Evolutionary conservation across 2,888 invertebrate species (phyloP).

Genomic region (Thera obeliscata): DNA sequence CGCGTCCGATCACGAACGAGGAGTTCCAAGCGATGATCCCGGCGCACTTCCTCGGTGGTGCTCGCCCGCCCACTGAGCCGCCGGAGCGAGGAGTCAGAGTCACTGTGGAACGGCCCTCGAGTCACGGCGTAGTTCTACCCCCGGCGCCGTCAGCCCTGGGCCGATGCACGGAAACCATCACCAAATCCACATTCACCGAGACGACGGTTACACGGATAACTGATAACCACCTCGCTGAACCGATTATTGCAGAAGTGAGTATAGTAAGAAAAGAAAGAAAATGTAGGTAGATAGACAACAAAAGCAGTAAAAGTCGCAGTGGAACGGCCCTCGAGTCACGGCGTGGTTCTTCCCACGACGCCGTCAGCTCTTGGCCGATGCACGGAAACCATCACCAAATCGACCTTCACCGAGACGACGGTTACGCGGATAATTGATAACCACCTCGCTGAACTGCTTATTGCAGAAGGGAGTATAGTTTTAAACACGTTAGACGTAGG

Average conservation of each 20-base stretch:
- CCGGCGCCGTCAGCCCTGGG: constrained; percentile 93
- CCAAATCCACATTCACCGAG: constrained; percentile 97
- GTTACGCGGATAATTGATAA: constrained; percentile 97
- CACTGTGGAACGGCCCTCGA: constrained; percentile 89
- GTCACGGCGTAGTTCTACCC: constrained; percentile 88
- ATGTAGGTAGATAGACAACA: neutral
- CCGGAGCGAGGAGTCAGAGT: constrained; percentile 88
- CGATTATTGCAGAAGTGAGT: constrained; percentile 94
- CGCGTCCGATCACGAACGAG: constrained; percentile 95
- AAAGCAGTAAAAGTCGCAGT: constrained; percentile 86
- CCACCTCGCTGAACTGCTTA: constrained; percentile 92
- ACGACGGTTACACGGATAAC: constrained; percentile 97
- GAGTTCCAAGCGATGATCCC: constrained; percentile 98
- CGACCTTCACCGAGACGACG: constrained; percentile 97
- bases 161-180: constrained; percentile 96
- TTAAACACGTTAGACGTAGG: neutral
- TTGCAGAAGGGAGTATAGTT: constrained; percentile 90
- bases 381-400: constrained; percentile 97
- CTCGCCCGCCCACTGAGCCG: constrained; percentile 56
- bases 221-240: constrained; percentile 94
- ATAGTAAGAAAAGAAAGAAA: constrained; percentile 3
- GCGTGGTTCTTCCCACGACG: constrained; percentile 90
- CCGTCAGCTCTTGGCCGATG: constrained; percentile 93
- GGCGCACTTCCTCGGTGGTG: constrained; percentile 90
- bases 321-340: constrained; percentile 86